phyloP scores from a whole-genome alignment of 1,140 invertebrate species.

The Drosophila quadrilineata region DNA sequence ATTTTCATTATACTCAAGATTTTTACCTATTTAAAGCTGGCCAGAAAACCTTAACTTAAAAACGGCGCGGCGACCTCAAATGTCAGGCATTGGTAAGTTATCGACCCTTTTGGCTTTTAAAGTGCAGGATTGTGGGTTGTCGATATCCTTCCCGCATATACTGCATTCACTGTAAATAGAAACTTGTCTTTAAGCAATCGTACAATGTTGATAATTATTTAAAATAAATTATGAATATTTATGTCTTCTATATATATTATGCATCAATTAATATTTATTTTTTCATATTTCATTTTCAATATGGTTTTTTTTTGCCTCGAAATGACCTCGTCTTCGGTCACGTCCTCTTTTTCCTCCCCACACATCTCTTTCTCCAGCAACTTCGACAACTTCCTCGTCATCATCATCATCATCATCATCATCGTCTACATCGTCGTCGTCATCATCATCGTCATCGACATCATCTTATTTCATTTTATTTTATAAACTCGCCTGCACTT shows the following conservation, averaged over 20 bases:
- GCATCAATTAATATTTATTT: slow-evolving; percentile 1
- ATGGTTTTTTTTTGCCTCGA: too few species aligned
- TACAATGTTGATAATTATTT: too few species aligned
- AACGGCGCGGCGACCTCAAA: slow-evolving; percentile 52
- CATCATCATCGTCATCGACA: slow-evolving; percentile 43
- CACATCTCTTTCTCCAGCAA: not conserved
- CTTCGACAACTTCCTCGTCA: not conserved
- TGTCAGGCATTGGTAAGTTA: slow-evolving; percentile 78
- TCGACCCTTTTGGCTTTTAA: slow-evolving; percentile 78
- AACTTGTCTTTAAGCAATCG: too few species aligned
- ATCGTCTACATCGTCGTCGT: slow-evolving; percentile 33
- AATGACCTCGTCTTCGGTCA: too few species aligned
- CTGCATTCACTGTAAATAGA: too few species aligned
- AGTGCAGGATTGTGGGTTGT: slow-evolving; percentile 75
- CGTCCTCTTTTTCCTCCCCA: not conserved
- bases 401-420: slow-evolving; percentile 38
- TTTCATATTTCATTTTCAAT: slow-evolving; percentile 70
- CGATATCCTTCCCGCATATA: too few species aligned
- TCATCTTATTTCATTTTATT: slow-evolving; percentile 77
- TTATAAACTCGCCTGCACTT: slow-evolving; percentile 75
- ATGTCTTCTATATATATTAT: not conserved
- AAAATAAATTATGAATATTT: not conserved
- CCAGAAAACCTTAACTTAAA: slow-evolving; percentile 17
- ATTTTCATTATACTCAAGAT: too few species aligned
- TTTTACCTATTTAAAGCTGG: slow-evolving; percentile 16